phyloP scores from a whole-genome alignment of 1,140 invertebrate genomes.

The Andricus grossulariae region DNA sequence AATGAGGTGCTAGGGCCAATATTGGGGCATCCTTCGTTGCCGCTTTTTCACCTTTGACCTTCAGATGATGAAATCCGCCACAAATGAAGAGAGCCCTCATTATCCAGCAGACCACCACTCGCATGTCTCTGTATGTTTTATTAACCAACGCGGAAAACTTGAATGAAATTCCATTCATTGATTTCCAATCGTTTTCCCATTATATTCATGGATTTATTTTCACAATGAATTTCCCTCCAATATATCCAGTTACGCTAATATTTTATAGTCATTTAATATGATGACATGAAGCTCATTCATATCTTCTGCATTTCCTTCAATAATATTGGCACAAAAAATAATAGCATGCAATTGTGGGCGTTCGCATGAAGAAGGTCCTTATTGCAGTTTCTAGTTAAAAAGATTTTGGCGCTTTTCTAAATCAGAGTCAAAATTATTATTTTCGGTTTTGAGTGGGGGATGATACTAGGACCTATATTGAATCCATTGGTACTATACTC shows the following conservation, averaged over 20 bases:
- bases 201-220: not conserved
- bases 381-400: too few species aligned
- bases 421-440: too few species aligned
- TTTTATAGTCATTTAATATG: too few species aligned
- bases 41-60: constrained; percentile 82
- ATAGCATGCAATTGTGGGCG: not conserved
- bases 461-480: too few species aligned
- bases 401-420: too few species aligned
- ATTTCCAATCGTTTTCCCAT: not conserved
- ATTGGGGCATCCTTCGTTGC: constrained; percentile 86
- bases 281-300: too few species aligned
- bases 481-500: too few species aligned
- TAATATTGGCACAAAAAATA: not conserved
- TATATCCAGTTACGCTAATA: too few species aligned
- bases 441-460: too few species aligned
- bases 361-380: too few species aligned
- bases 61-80: constrained; percentile 87
- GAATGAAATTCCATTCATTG: not conserved
- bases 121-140: constrained; percentile 73
- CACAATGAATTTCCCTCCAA: too few species aligned
- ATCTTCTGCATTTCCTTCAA: not conserved
- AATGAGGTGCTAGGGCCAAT: constrained; percentile 92
- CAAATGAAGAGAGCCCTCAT: constrained; percentile 86
- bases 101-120: constrained; percentile 80
- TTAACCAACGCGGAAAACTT: constrained; percentile 17